Evolutionary conservation across 2,113 vertebrate species (phyloP), one percentile per base, ranked within the genome.

Genomic region (Eupsittula cactorum): DNA sequence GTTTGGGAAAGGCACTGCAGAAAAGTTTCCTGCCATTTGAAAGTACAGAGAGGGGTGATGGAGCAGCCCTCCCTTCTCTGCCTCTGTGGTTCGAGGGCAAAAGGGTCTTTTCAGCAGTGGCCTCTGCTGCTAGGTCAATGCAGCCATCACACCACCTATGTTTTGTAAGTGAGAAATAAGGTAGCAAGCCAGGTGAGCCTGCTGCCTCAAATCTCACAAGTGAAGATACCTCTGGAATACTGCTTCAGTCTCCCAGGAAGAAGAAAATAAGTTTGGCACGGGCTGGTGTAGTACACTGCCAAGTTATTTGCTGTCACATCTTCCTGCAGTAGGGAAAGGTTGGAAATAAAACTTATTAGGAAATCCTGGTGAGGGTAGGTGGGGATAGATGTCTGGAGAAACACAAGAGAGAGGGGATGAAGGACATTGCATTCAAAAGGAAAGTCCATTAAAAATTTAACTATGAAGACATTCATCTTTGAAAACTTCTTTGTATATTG

Each of bases 381-480:
- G 17, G 15, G n/a, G 44, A 41, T 35, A 52, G 47, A 37, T 25
- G 31, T 29, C 68, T 69, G 73, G 16, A 90, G 82, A 92, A 94
- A 84, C 25, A 41, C 44, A 7, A 1, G 8, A 12, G 39, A 57
- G 16, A 14, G 12, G 29, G 25, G 24, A 50, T 44, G 59, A 76
- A 91, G 69, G 80, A 64, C n/a, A 31, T 2, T 15, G 9, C 11
- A 39, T 44, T 53, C n/a, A 44, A 83, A 81, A 74, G 27, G 50
- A 88, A 94, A 95, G 82, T 73, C 62, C 74, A 76, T 94, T 89
- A 76, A 76, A 92, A 91, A 75, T 69, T 17, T 73, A 91, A 93
- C 74, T 84, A 53, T 39, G n/a, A 82, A 94, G 77, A 73, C 73
- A 93, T 88, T 65, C 2, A 2, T 93, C 92, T 91, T 85, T 93